These are phyloP conservation scores for Propithecus coquereli DNA, from an alignment of 2,113 vertebrate genomes.

Conservation along the genomic window DNA sequence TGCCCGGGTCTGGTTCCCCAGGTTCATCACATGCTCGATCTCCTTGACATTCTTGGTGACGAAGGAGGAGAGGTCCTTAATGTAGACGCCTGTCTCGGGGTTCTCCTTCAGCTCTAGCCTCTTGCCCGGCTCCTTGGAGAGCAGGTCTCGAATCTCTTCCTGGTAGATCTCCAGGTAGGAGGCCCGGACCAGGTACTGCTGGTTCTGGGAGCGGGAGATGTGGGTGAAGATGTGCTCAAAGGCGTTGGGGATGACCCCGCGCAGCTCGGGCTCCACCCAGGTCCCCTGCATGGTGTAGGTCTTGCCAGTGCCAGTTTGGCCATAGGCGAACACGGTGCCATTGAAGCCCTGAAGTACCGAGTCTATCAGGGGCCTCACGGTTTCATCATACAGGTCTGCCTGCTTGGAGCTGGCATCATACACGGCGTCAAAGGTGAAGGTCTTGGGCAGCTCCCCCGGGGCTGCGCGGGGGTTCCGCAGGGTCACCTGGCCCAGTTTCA, in stretches of 20 bases:
- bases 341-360: slow-evolving; percentile 94
- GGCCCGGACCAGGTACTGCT: slow-evolving; percentile 96
- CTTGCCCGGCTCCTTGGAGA: slow-evolving; percentile 93
- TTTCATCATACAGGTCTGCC: slow-evolving; percentile 93
- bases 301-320: slow-evolving; percentile 97
- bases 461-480: slow-evolving; percentile 89
- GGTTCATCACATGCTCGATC: slow-evolving; percentile 96
- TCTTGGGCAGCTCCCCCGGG: slow-evolving; percentile 90
- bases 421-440: slow-evolving; percentile 95
- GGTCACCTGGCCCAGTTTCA: slow-evolving; percentile 93
- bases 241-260: slow-evolving; percentile 92
- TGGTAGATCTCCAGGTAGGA: slow-evolving; percentile 99
- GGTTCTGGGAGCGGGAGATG: slow-evolving; percentile 96
- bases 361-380: slow-evolving; percentile 93
- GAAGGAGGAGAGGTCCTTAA: slow-evolving; percentile 94
- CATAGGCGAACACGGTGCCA: slow-evolving; percentile 94
- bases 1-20: slow-evolving; percentile 92
- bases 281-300: slow-evolving; percentile 96
- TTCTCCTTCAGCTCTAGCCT: slow-evolving; percentile 95
- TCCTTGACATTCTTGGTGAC: slow-evolving; percentile 97
- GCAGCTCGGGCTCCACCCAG: slow-evolving; percentile 88
- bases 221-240: slow-evolving; percentile 97
- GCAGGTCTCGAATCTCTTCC: slow-evolving; percentile 95
- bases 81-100: slow-evolving; percentile 92
- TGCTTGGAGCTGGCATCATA: slow-evolving; percentile 92